Conservation (phyloP, 2,888 invertebrate genomes). For the Brenthis ino region DNA sequence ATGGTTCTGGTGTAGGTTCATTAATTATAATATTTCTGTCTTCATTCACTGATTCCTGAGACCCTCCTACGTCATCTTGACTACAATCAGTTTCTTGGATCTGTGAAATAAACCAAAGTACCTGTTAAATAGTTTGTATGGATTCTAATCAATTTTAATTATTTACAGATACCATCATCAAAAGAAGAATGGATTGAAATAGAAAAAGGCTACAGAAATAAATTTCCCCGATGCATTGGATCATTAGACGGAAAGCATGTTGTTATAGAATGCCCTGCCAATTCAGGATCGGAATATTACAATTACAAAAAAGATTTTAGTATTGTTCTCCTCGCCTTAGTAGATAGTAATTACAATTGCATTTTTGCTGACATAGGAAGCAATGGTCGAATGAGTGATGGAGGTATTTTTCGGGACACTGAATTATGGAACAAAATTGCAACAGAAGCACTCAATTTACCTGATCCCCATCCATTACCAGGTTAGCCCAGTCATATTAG, state of each 20-base stretch:
- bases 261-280: conserved; percentile 41
- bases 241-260: conserved; percentile 48
- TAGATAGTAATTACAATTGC: conserved; percentile 47
- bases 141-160: background rate
- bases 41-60: background rate
- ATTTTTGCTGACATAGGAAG: conserved; percentile 41
- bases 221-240: conserved; percentile 41
- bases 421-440: conserved; percentile 24
- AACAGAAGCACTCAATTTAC: conserved; percentile 14
- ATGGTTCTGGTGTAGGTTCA: background rate
- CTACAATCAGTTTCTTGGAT: background rate
- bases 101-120: background rate
- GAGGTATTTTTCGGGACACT: conserved; percentile 23
- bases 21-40: background rate
- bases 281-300: conserved; percentile 39
- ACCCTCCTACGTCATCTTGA: too few species aligned
- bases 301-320: conserved; percentile 47
- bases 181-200: conserved; percentile 11
- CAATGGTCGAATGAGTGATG: conserved; percentile 35
- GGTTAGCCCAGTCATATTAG: conserved; percentile 21
- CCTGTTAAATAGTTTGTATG: too few species aligned
- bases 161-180: conserved; percentile 3
- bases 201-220: conserved; percentile 21
- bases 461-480: conserved; percentile 42
- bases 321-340: conserved; percentile 47